Percentiles rank a stretch among this genome's conserved stretches.
Evolutionary conservation across 2,113 vertebrate species (phyloP).

Genomic region (Entelurus aequoreus): DNA sequence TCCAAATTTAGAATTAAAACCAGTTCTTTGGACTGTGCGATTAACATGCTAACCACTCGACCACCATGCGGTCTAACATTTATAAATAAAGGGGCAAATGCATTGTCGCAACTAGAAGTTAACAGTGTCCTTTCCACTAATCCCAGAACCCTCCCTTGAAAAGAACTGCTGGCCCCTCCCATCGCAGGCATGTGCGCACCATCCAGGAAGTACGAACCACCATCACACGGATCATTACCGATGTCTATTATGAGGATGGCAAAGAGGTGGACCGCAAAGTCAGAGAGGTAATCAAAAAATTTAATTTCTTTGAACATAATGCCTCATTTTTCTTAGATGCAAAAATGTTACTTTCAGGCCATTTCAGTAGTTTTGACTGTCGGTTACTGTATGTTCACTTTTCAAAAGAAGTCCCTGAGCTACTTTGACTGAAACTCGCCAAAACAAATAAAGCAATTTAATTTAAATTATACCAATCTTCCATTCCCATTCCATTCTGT

Average conservation of each 20-base stretch:
- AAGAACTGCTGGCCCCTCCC: constrained; percentile 64
- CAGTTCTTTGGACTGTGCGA: no score
- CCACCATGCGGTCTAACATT: no score
- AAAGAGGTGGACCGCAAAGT: constrained; percentile 91
- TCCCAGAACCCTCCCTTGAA: constrained; percentile 65
- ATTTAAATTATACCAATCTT: no score
- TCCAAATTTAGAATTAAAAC: no score
- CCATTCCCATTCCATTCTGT: no score
- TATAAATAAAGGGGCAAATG: no score
- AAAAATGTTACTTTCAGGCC: background rate
- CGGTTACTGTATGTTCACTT: no score
- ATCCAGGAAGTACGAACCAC: constrained; percentile 90
- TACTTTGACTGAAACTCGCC: no score
- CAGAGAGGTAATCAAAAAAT: constrained; percentile 73
- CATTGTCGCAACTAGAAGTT: no score
- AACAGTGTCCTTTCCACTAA: constrained; percentile 15
- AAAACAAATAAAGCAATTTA: no score
- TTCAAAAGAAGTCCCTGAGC: no score
- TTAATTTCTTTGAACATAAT: background rate
- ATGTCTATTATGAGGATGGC: constrained; percentile 90
- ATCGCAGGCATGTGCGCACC: constrained; percentile 85
- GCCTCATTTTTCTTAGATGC: constrained; percentile 18
- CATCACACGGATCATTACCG: constrained; percentile 87
- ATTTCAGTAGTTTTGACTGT: background rate
- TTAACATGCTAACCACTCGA: no score